phyloP scores from a whole-genome alignment of 2,113 vertebrate genomes.

The Hypanus sabinus region DNA sequence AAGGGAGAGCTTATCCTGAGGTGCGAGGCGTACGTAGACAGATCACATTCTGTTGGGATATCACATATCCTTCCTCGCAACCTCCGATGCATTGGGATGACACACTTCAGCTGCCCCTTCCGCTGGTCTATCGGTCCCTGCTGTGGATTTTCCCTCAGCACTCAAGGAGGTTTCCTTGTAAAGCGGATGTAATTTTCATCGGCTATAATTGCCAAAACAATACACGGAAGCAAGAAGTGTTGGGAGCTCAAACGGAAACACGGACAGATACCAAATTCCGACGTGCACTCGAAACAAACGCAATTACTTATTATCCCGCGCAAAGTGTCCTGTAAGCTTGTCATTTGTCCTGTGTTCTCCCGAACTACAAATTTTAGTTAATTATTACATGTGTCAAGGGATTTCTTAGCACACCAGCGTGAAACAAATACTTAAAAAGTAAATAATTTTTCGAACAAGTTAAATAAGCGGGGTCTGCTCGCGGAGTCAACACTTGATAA shows the following conservation, averaged over 20 bases:
- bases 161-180: neutral
- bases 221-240: conserved; percentile 5
- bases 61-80: neutral
- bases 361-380: neutral
- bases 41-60: neutral
- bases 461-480: neutral
- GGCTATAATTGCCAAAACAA: neutral
- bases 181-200: conserved; percentile 13
- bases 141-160: neutral
- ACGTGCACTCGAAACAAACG: neutral
- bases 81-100: neutral
- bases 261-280: neutral
- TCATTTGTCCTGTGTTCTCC: neutral
- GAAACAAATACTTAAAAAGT: neutral
- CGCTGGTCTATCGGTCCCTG: neutral
- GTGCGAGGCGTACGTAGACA: neutral
- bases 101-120: neutral
- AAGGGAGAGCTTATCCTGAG: neutral
- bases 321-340: neutral
- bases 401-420: neutral
- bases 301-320: neutral
- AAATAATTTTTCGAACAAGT: neutral
- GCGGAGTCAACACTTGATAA: too few relatives aligned
- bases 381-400: neutral
- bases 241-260: neutral